Conservation (phyloP, 2,113 vertebrate genomes). For the Albula glossodonta region DNA sequence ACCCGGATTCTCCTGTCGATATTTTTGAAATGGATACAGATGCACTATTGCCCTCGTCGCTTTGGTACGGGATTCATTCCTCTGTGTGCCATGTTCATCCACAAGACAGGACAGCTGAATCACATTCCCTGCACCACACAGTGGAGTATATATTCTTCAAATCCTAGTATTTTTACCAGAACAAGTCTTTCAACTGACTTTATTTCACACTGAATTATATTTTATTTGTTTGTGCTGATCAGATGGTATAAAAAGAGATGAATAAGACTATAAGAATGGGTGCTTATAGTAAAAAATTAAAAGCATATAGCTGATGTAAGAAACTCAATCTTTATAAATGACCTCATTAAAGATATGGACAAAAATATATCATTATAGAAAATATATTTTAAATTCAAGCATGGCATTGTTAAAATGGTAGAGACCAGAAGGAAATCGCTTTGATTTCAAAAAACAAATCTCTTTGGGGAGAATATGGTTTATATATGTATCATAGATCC, state of each 20-base stretch:
- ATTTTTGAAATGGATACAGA: conserved; percentile 7
- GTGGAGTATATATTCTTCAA: not conserved
- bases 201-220: too few species aligned
- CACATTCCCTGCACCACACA: not conserved
- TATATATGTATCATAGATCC: not conserved
- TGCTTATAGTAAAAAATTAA: too few species aligned
- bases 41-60: not conserved
- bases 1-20: not conserved
- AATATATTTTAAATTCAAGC: too few species aligned
- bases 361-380: too few species aligned
- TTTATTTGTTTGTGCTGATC: too few species aligned
- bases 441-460: not conserved
- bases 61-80: not conserved
- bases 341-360: too few species aligned
- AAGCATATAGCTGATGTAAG: too few species aligned
- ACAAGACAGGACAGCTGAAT: too few species aligned
- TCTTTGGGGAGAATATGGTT: not conserved
- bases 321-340: too few species aligned
- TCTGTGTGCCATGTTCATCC: not conserved
- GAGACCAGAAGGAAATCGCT: not conserved
- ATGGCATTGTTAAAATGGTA: not conserved
- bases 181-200: too few species aligned
- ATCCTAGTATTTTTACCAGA: not conserved
- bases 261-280: too few species aligned
- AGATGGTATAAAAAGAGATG: too few species aligned